Evolutionary conservation across 2,888 invertebrate species (phyloP).

Genomic region (Tipula lateralis): DNA sequence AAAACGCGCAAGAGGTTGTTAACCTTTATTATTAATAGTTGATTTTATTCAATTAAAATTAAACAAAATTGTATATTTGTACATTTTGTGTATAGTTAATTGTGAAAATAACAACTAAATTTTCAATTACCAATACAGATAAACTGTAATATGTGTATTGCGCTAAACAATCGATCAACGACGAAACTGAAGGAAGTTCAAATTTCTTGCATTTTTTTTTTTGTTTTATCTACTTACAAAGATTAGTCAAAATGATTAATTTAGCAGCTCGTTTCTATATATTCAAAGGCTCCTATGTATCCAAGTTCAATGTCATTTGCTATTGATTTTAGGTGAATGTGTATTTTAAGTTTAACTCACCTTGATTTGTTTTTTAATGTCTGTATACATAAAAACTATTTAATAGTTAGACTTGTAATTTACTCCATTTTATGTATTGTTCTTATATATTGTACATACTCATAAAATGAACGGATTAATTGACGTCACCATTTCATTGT

Average conservation of each 20-base stretch:
- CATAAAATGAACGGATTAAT: background rate
- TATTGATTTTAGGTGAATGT: conserved; percentile 19
- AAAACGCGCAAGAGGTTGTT: conserved; percentile 29
- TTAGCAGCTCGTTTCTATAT: background rate
- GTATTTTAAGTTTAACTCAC: background rate
- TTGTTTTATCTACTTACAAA: too few species aligned
- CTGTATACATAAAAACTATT: background rate
- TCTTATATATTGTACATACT: background rate
- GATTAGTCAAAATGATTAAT: background rate
- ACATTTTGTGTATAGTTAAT: background rate
- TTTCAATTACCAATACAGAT: background rate
- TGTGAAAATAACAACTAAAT: background rate
- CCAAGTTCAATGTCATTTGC: conserved; percentile 16
- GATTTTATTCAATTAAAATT: conserved; percentile 27
- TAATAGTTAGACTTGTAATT: background rate
- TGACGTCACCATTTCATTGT: background rate
- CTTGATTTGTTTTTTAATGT: background rate
- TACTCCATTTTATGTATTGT: background rate
- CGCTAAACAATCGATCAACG: background rate
- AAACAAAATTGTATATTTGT: background rate
- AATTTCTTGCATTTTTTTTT: background rate
- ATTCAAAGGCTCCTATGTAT: background rate
- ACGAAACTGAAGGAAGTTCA: background rate
- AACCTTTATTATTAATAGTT: conserved; percentile 30
- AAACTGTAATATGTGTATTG: background rate